Conservation (phyloP, 2,888 invertebrate species). For the Cataglyphis rosenhaueri region DNA sequence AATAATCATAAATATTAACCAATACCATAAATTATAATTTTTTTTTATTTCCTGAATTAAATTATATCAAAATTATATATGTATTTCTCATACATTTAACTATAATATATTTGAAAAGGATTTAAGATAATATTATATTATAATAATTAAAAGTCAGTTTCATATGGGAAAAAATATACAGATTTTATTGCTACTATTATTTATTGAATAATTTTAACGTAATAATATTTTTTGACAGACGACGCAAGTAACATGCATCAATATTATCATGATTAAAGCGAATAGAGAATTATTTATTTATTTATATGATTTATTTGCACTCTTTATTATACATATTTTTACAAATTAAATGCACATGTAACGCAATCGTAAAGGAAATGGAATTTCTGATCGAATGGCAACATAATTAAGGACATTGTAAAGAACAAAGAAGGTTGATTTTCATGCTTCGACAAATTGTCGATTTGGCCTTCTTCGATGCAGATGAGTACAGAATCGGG, state of each 20-base stretch:
- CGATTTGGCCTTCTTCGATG: constrained; percentile 63
- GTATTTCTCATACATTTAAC: too few species aligned
- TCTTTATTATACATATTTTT: not conserved
- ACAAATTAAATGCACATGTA: not conserved
- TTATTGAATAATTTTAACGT: not conserved
- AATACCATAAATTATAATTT: not conserved
- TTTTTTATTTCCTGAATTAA: not conserved
- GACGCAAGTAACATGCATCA: not conserved
- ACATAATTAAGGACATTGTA: constrained; percentile 60
- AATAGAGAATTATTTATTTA: not conserved
- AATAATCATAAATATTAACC: not conserved
- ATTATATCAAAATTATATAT: not conserved
- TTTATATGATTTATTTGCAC: not conserved
- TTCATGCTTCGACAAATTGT: constrained; percentile 68
- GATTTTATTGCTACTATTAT: not conserved
- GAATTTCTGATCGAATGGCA: constrained; percentile 22
- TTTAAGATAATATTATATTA: not conserved
- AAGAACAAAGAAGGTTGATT: constrained; percentile 58
- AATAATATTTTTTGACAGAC: not conserved
- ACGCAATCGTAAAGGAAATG: not conserved
- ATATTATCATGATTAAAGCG: not conserved
- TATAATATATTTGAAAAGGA: too few species aligned
- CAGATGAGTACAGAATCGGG: constrained; percentile 43
- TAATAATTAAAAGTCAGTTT: not conserved
- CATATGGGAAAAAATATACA: not conserved